These are phyloP conservation scores for Xestia c-nigrum DNA, from an alignment of 2,888 invertebrate genomes.

Conservation along the genomic window DNA sequence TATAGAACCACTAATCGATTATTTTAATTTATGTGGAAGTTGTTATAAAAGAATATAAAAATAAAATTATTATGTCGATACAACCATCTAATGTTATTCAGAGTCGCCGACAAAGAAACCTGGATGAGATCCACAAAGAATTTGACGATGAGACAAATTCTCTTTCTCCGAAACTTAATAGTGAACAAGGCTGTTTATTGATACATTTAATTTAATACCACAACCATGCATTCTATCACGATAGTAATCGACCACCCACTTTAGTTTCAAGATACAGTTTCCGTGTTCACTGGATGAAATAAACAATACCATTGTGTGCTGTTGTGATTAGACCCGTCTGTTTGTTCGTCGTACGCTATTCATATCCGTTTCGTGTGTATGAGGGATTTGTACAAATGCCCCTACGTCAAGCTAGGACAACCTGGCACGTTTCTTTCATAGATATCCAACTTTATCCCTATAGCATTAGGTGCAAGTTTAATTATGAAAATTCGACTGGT, in stretches of 20 bases:
- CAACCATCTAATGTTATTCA: neutral
- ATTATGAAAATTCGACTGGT: too few species aligned
- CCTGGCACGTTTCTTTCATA: too few species aligned
- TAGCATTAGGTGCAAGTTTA: too few species aligned
- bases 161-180: neutral
- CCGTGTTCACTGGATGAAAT: constrained; percentile 83
- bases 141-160: neutral
- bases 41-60: neutral
- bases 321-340: constrained; percentile 87
- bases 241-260: constrained; percentile 84
- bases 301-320: constrained; percentile 88
- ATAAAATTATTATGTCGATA: neutral
- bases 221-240: constrained; percentile 53
- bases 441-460: too few species aligned
- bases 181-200: constrained; percentile 40
- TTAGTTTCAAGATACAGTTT: constrained; percentile 79
- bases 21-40: neutral
- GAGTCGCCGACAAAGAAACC: constrained; percentile 9
- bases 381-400: constrained; percentile 56
- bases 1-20: neutral
- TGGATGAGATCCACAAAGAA: neutral
- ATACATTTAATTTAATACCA: constrained; percentile 41
- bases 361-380: constrained; percentile 79
- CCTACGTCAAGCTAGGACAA: too few species aligned
- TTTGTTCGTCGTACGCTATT: constrained; percentile 79